Percentiles rank a stretch among this genome's conserved stretches.
Evolutionary conservation across 2,888 invertebrate species (phyloP).

Genomic region (Plagodis dolabraria): DNA sequence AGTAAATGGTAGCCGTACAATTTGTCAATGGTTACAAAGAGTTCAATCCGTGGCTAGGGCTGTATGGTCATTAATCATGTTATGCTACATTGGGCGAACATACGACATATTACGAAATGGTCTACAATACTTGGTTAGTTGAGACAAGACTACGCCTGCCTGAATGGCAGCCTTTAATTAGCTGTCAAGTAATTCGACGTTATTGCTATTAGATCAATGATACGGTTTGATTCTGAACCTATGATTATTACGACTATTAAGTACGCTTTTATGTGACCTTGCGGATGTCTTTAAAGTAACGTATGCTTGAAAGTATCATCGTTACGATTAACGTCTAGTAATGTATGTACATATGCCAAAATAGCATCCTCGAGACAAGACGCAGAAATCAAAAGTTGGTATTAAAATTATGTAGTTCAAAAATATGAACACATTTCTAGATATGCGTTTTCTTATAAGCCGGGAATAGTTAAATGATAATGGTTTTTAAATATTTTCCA

Average conservation of each 20-base stretch:
- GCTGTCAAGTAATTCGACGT: slow-evolving; percentile 78
- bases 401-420: not conserved
- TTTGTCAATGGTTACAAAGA: slow-evolving; percentile 78
- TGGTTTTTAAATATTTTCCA: no score
- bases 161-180: slow-evolving; percentile 80
- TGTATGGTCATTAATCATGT: slow-evolving; percentile 70
- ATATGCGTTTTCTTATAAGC: no score
- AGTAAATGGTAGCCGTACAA: slow-evolving; percentile 70
- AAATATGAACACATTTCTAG: no score
- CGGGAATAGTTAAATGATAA: no score
- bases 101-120: slow-evolving; percentile 73
- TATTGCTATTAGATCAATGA: slow-evolving; percentile 57
- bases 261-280: slow-evolving; percentile 19
- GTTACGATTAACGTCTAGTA: not conserved
- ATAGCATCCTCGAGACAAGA: not conserved
- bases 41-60: slow-evolving; percentile 62
- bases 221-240: slow-evolving; percentile 47
- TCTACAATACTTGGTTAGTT: slow-evolving; percentile 54
- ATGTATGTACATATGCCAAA: no score
- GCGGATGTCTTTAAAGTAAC: slow-evolving; percentile 19
- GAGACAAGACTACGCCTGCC: slow-evolving; percentile 57
- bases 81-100: slow-evolving; percentile 55
- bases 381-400: not conserved
- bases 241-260: slow-evolving; percentile 13
- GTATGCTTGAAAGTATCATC: slow-evolving; percentile 4